A percentile compares a stretch with the other conserved stretches of the same genome.
These are phyloP conservation scores for Leptogaster cylindrica DNA, from an alignment of 2,888 invertebrate species.

Conservation along the genomic window DNA sequence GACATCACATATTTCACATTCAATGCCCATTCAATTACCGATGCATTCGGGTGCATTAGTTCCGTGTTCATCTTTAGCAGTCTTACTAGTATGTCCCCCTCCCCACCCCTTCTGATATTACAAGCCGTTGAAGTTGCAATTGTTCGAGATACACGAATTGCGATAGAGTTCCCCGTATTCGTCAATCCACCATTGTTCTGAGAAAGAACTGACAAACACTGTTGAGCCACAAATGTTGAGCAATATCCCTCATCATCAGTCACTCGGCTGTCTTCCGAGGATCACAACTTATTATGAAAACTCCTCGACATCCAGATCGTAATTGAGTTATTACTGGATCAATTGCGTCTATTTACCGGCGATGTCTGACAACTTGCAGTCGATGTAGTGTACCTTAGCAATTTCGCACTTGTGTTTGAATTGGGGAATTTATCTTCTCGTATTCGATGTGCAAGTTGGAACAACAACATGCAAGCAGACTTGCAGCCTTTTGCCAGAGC, in stretches of 20 bases:
- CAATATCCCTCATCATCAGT: slow-evolving; percentile 15
- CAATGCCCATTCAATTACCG: slow-evolving; percentile 21
- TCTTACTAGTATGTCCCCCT: slow-evolving; percentile 5
- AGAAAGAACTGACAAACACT: not conserved
- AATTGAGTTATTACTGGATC: slow-evolving; percentile 33
- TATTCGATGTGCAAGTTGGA: slow-evolving; percentile 3
- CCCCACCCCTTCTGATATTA: not conserved
- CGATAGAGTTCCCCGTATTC: slow-evolving; percentile 5
- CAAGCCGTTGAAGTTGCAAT: too few species aligned
- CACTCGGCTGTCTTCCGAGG: not conserved
- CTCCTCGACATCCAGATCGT: too few species aligned
- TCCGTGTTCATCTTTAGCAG: not conserved
- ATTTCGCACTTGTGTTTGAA: slow-evolving; percentile 3
- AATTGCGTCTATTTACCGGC: slow-evolving; percentile 9
- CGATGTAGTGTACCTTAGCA: not conserved
- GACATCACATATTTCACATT: slow-evolving; percentile 28
- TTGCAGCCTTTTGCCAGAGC: too few species aligned
- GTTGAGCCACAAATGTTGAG: not conserved
- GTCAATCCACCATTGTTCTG: slow-evolving; percentile 23
- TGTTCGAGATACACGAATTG: slow-evolving; percentile 34
- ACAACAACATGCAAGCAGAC: too few species aligned
- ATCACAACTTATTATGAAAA: too few species aligned
- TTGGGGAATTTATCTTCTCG: not conserved
- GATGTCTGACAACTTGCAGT: slow-evolving; percentile 4
- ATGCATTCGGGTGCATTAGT: not conserved